Base-by-base conservation (phyloP, 1,140 invertebrate genomes). In the Drosophila murphyi region DNA sequence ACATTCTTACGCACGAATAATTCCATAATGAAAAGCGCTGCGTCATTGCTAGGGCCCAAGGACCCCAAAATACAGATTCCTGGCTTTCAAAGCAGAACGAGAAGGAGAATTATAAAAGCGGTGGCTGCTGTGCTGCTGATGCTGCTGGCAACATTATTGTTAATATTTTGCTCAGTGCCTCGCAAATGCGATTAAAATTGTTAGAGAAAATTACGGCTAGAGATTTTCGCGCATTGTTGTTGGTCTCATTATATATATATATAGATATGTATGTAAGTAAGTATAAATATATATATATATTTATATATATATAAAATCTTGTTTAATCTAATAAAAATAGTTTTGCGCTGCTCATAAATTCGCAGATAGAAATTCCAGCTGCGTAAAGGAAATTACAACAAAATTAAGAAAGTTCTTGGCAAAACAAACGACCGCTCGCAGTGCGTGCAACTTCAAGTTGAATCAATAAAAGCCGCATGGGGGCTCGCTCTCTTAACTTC, bases 241-340 rank as follows among this genome's bases (percentile, higher is more conserved):
- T 31, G 48, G 29, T 2, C 10, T 28, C 28, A 43, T 43, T 43
- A 4, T 1, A 48, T n/a, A 28, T 41, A 31, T 65, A 43, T 37
- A 12, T 12, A 12, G 12, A 12, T 12, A 10, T 28, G 31, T 55
- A 32, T 47, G 39, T 32, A 47, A n/a, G 41, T 57, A 59, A 52
- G 20, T 37, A 10, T 8, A 32, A 7, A 55, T 34, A 51, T 45
- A 45, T 59, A 34, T 43, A 35, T 31, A 64, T 67, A 41, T 12
- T 6, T 67, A 43, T 34, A 48, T 56, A 28, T 50, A 10, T 50
- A 28, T 10, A 2, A 57, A 57, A 72, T 78, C 80, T 67, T 83
- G 75, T 89, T 80, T 85, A 89, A 89, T 88, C 85, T 88, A 88
- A 88, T 88, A 89, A 88, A 89, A 89, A 89, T 89, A 89, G 85